Conservation (phyloP, 2,113 vertebrate genomes). For the Mustelus asterias region DNA sequence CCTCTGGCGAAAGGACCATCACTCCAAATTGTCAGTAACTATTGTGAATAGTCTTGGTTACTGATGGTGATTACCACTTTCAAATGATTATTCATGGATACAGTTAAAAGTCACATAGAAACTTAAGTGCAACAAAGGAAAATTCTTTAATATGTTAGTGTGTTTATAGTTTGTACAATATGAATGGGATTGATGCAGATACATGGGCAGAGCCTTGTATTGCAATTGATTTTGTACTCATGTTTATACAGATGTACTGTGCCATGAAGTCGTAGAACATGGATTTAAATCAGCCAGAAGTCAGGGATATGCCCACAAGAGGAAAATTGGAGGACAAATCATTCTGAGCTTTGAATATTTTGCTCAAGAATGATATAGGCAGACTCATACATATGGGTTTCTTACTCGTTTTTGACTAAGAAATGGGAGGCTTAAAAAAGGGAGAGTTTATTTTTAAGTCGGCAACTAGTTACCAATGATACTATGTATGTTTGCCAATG, state of each 20-base stretch:
- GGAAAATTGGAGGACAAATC: constrained; percentile 13
- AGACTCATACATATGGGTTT: background rate
- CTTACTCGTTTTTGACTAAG: background rate
- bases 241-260: constrained; percentile 21
- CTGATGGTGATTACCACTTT: background rate
- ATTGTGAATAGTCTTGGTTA: constrained; percentile 14
- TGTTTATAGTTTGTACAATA: background rate
- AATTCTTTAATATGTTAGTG: background rate
- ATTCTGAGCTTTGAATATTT: background rate
- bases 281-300: background rate
- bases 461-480: constrained; percentile 33
- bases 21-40: constrained; percentile 1
- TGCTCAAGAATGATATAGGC: background rate
- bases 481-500: background rate
- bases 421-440: background rate
- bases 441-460: background rate
- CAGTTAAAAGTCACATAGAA: constrained; percentile 12
- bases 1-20: background rate
- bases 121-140: background rate
- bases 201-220: constrained; percentile 33
- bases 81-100: constrained; percentile 4
- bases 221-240: constrained; percentile 31
- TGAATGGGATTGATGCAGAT: constrained; percentile 5
- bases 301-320: constrained; percentile 11
- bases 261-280: constrained; percentile 8